A percentile compares a stretch with the other conserved stretches of the same genome.
Evolutionary conservation across 2,113 vertebrate species (phyloP).

Genomic region (Jacana jacana): DNA sequence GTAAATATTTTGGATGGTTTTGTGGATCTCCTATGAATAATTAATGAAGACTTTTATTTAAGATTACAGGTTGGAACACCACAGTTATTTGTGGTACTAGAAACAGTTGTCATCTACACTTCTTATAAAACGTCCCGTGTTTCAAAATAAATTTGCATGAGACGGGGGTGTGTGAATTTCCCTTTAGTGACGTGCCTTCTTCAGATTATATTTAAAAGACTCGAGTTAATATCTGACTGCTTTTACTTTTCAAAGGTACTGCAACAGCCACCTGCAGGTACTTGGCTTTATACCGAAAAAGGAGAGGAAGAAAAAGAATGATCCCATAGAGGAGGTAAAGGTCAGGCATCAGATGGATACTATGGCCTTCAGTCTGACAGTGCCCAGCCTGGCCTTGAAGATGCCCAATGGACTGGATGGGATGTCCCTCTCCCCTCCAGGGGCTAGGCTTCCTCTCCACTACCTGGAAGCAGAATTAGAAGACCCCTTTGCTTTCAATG

Average conservation of each 20-base stretch:
- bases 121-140: not conserved
- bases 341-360: conserved; percentile 90
- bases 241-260: conserved; percentile 86
- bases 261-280: conserved; percentile 99
- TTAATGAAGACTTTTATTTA: not conserved
- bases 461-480: conserved; percentile 90
- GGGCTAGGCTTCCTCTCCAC: conserved; percentile 86
- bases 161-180: not conserved
- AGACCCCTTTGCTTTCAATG: conserved; percentile 97
- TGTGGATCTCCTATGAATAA: not conserved
- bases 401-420: conserved; percentile 92
- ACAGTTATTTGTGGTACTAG: not conserved
- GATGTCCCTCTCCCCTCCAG: conserved; percentile 89
- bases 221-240: not conserved
- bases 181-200: not conserved
- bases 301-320: conserved; percentile 99
- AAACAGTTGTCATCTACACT: not conserved
- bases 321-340: conserved; percentile 92
- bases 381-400: conserved; percentile 93
- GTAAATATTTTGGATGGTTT: not conserved
- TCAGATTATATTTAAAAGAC: not conserved
- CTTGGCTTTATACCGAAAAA: conserved; percentile 99
- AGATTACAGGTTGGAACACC: not conserved
- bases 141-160: not conserved
- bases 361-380: conserved; percentile 93